Base-by-base conservation (phyloP, 2,797 vertebrate genomes). In the Bryconaethiops microstoma region DNA sequence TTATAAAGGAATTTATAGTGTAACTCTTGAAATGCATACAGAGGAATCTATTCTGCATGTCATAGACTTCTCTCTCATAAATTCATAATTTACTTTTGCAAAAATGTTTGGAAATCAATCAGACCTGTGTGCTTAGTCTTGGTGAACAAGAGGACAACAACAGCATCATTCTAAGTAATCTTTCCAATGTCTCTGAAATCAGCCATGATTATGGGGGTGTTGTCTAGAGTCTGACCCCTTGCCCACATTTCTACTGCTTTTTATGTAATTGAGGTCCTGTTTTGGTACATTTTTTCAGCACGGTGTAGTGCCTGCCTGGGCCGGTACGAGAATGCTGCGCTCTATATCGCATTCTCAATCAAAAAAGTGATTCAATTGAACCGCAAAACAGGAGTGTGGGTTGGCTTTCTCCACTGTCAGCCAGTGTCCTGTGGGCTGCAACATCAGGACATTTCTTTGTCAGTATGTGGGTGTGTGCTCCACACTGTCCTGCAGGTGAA, bases 161-260 rank as follows among this genome's bases (percentile, higher is more conserved):
- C 85, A 82, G 73, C 60, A 87, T 79, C 84, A 87, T 89, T 90
- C 87, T 87, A 90, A 88, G 84, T 92, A 88, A 92, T 90, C 90
- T 91, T 92, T 91, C 86, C 88, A 88, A 86, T 78, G 84, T 89
- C 83, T 88, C 85, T 88, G 80, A 78, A 88, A 81, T 83, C 84
- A 89, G 83, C 88, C 82, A 68, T 84, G 78, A 88, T 39, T 57
- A 23, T 40, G 25, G 70, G 62, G 35, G 59, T 77, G 76, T 65
- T 76, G 69, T 77, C 57, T 77, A 25, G 65, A 70, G 80, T 62
- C n/a, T 69, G 63, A 74, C 67, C 74, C 73, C 52, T 59, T 67
- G 29, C 45, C 59, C 50, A 55, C 21, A 9, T 29, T 50, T n/a
- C 73, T 59, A 21, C 45, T 72, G 62, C 17, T 42, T 48, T 0